Base-by-base conservation (phyloP, 2,888 invertebrate species). In the Tiliacea aurago region DNA sequence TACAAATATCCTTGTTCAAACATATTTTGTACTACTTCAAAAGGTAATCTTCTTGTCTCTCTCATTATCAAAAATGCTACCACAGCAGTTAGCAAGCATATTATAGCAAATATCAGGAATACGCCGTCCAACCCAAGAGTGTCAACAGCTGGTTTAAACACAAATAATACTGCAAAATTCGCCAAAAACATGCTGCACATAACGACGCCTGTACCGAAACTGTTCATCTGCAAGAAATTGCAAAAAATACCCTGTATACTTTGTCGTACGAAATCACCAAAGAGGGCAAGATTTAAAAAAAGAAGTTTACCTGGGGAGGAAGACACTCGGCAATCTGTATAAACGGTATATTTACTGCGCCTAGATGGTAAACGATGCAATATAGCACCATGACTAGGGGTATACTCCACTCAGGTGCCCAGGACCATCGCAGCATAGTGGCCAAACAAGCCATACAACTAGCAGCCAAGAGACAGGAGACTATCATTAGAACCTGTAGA, bases 31-130 rank as follows among this genome's bases (percentile, higher is more conserved):
- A 94, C 90, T 6, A 81, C 82, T 73, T 93, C 89, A 15, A 92
- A 78, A 0, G 91, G 88, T 37, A 91, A 85, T 1, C 90, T 90
- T 70, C 91, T 92, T 0, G 95, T 95, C 81, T 95, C 95, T 20
- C 93, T 93, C 61, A 94, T 89, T 15, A 87, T 80, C 3, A 93
- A 83, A 49, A 88, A 84, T 0, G 91, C 77, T 41, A 91, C 69
- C 0, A 91, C n/a, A 1, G 90, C 88, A 0, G 90, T 81, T 0
- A 88, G 4, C 0, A 87, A 71, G 41, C 91, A 88, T 0, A 91
- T 86, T 2, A 74, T 33, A 4, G 92, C 84, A 72, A 93, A 95
- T 10, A 91, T 20, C 67, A 93, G 89, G 82, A 95, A 95, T 5
- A 91, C 90, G 2, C 91, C 91, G 45, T 92, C 90, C 3, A 90